These are phyloP conservation scores for Xiphydria camelus DNA, from an alignment of 2,888 invertebrate species.

Conservation along the genomic window DNA sequence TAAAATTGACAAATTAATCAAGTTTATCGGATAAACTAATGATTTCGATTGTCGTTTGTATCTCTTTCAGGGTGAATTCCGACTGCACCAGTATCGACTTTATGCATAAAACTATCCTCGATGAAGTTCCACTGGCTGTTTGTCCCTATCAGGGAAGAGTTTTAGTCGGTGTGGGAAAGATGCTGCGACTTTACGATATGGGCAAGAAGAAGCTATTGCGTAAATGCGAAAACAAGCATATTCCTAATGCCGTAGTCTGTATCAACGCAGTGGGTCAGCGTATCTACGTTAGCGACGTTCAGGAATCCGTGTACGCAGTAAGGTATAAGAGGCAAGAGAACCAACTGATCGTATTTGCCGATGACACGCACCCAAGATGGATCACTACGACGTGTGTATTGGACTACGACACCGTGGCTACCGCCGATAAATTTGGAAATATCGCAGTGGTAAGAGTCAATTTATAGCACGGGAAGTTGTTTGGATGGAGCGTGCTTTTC, in stretches of 20 bases:
- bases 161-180: constrained; percentile 89
- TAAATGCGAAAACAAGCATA: constrained; percentile 98
- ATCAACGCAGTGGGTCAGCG: constrained; percentile 94
- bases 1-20: too few relatives aligned
- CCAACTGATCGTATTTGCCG: constrained; percentile 96
- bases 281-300: constrained; percentile 93
- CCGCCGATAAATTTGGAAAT: constrained; percentile 98
- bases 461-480: too few relatives aligned
- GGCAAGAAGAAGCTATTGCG: constrained; percentile 94
- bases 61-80: constrained; percentile 62
- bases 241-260: constrained; percentile 92
- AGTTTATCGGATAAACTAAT: too few relatives aligned
- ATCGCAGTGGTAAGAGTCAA: constrained; percentile 75
- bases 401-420: constrained; percentile 95
- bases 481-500: too few relatives aligned
- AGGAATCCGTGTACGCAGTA: constrained; percentile 95
- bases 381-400: constrained; percentile 88
- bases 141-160: constrained; percentile 91
- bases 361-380: constrained; percentile 97
- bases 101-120: constrained; percentile 90
- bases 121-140: constrained; percentile 88
- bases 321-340: constrained; percentile 95
- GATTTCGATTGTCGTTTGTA: constrained; percentile 31
- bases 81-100: constrained; percentile 86
- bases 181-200: constrained; percentile 91